Conservation (phyloP, 2,113 vertebrate genomes). For the Nyctereutes procyonoides region DNA sequence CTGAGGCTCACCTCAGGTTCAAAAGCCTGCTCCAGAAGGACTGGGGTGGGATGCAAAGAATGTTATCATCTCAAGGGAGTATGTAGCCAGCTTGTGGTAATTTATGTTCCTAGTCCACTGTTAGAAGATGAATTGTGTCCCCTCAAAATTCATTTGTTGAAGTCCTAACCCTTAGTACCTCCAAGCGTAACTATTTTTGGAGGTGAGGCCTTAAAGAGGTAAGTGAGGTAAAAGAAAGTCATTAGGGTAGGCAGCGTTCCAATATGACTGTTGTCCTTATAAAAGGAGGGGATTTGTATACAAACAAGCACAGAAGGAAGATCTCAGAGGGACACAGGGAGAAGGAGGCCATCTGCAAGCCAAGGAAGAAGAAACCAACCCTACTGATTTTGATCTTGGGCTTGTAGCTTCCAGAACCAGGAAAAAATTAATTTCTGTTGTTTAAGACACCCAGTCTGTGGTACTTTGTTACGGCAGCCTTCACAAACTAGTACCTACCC, state of each 20-base stretch:
- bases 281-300: neutral
- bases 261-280: neutral
- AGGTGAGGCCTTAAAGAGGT: neutral
- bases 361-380: neutral
- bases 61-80: neutral
- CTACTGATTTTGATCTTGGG: neutral
- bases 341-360: neutral
- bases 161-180: neutral
- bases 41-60: neutral
- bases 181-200: neutral
- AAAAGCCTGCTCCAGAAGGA: neutral
- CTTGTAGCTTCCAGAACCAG: neutral
- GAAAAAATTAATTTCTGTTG: neutral
- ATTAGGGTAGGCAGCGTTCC: neutral
- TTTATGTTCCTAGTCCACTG: neutral
- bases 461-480: no score
- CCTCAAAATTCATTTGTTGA: neutral
- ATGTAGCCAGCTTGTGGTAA: neutral
- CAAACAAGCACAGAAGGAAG: neutral
- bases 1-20: neutral
- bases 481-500: neutral
- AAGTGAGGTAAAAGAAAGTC: neutral
- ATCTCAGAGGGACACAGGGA: neutral
- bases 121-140: neutral
- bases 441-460: neutral